These are phyloP conservation scores for Aleiodes alternator DNA, from an alignment of 2,888 invertebrate species.

Conservation along the genomic window DNA sequence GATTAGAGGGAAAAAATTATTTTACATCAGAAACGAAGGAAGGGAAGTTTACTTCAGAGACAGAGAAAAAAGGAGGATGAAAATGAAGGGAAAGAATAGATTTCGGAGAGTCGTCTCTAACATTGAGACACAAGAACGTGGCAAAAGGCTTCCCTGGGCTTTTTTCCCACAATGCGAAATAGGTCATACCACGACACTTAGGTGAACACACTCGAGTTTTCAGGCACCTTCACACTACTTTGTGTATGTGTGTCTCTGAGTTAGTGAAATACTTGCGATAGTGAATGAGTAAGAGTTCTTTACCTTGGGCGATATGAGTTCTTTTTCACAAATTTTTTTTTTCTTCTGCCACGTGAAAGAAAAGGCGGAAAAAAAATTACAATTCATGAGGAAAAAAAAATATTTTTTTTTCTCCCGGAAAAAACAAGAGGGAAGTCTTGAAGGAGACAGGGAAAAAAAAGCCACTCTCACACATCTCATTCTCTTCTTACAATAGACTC, in stretches of 20 bases:
- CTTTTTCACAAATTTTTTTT: neutral
- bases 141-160: conserved; percentile 41
- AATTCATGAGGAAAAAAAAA: neutral
- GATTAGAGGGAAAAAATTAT: neutral
- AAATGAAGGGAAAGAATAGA: conserved; percentile 2
- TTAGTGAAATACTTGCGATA: conserved; percentile 4
- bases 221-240: neutral
- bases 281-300: conserved; percentile 16
- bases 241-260: no score
- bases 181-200: conserved; percentile 60
- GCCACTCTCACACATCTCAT: no score
- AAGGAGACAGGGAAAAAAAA: no score
- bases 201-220: conserved; percentile 38
- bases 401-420: no score
- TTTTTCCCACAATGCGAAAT: conserved; percentile 59
- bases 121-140: conserved; percentile 21
- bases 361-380: conserved; percentile 5
- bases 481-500: no score
- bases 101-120: neutral
- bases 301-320: conserved; percentile 8
- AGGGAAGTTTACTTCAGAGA: neutral
- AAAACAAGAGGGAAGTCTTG: no score
- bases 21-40: neutral
- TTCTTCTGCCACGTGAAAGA: no score
- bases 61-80: neutral